Evolutionary conservation across 2,113 vertebrate genomes (phyloP), one percentile per base, ranked within the genome.

Genomic region (Chauna torquata): DNA sequence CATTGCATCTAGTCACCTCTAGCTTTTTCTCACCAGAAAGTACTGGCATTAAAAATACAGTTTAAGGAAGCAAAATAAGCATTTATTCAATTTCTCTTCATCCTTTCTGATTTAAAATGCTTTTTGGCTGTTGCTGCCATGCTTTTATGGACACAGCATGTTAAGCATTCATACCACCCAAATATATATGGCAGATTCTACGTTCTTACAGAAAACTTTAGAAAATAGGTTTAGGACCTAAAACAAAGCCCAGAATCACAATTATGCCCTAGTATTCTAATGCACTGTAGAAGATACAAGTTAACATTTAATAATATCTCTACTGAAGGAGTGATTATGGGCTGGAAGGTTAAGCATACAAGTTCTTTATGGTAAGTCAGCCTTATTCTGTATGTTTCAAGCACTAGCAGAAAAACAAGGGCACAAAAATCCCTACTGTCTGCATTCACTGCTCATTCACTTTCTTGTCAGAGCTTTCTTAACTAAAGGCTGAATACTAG

Each of bases 271-370:
- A 71, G 16, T 57, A 80, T 72, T 89, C 49, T 32, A 68, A 72
- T 19, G 19, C 7, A 38, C 8, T 70, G 19, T 44, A 76, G 12
- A 36, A 42, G 42, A 66, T 45, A 28, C 27, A 58, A 28, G 11
- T 64, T 79, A 79, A 57, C 20, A 58, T 66, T 68, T 66, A 58
- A 82, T 23, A 17, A 82, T 82, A 62, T 54, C 30, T 54, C 24
- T 54, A 12, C 23, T 86, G 36, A 74, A 78, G 12, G 40, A 92
- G 45, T 38, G 30, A 85, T 3, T 61, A 47, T 42, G 9, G 22
- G 6, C 0, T 8, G 0, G 7, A 72, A 40, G 3, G 40, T 66
- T 71, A 76, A 82, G 45, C 9, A 54, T 17, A 66, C 3, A 15
- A 88, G 50, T 66, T 79, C 20, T 71, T 0, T 40, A 49, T 47